Evolutionary conservation across 2,888 invertebrate genomes (phyloP).

Genomic region (Philhelius pedissequus): DNA sequence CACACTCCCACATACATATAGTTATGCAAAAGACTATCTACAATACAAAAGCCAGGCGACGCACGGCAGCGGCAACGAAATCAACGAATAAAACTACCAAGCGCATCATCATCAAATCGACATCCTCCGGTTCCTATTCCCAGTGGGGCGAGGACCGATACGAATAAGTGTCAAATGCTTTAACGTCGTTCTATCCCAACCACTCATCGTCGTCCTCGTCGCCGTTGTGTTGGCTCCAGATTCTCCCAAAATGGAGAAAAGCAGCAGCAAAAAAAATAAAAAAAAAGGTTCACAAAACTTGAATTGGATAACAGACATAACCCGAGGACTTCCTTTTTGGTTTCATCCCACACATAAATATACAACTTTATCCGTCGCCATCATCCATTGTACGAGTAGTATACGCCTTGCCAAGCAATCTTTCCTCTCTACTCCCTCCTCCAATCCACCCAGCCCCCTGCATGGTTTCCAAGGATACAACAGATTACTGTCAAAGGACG

Average conservation of each 20-base stretch:
- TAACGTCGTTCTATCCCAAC: conserved; percentile 30
- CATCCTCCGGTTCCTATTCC: conserved; percentile 55
- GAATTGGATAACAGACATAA: conserved; percentile 69
- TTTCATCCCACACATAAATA: conserved; percentile 65
- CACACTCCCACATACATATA: conserved; percentile 11
- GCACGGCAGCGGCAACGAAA: conserved; percentile 10
- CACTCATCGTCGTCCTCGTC: conserved; percentile 5
- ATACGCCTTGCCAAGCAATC: conserved; percentile 38
- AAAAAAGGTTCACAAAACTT: conserved; percentile 63
- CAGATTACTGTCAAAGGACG: conserved; percentile 59
- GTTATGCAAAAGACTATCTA: conserved; percentile 42
- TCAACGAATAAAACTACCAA: conserved; percentile 57
- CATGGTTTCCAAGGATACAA: conserved; percentile 63
- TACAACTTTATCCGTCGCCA: conserved; percentile 66
- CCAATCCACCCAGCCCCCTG: not conserved
- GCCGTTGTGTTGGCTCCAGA: not conserved
- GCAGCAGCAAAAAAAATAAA: not conserved
- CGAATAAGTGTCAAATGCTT: conserved; percentile 67
- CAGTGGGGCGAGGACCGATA: conserved; percentile 25
- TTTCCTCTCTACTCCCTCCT: not conserved
- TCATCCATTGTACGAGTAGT: conserved; percentile 50
- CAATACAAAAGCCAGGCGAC: conserved; percentile 14
- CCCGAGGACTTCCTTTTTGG: conserved; percentile 69
- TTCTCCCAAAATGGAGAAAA: not conserved
- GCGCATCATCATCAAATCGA: conserved; percentile 68